Evolutionary conservation across 1,140 invertebrate species (phyloP).

Genomic region (Pseudachorutes palmiensis): DNA sequence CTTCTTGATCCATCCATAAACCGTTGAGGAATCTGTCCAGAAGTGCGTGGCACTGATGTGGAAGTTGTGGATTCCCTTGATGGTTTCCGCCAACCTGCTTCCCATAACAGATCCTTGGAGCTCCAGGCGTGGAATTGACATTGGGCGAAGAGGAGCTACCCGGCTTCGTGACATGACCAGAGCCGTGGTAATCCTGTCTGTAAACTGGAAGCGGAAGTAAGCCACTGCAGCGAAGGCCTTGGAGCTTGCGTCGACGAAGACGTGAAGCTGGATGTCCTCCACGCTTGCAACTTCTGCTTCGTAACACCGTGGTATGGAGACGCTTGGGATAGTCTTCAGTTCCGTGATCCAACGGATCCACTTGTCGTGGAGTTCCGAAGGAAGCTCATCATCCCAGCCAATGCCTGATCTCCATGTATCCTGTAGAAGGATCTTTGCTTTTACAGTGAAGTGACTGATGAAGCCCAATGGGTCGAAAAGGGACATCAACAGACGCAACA

Average conservation of each 20-base stretch:
- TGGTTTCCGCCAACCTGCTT: conserved; percentile 33
- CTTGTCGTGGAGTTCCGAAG: background rate
- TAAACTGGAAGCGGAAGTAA: background rate
- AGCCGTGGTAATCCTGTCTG: background rate
- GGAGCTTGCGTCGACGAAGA: conserved; percentile 20
- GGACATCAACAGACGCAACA: conserved; percentile 6
- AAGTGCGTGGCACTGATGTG: conserved; percentile 14
- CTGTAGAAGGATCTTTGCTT: conserved; percentile 30
- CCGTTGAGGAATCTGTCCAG: conserved; percentile 32
- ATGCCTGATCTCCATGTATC: conserved; percentile 27
- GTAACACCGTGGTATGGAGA: conserved; percentile 23
- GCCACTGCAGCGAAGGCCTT: conserved; percentile 17
- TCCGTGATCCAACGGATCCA: conserved; percentile 20
- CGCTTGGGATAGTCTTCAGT: background rate
- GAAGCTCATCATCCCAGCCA: conserved; percentile 30
- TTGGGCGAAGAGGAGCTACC: conserved; percentile 39
- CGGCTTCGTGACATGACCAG: background rate
- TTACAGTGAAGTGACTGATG: conserved; percentile 20
- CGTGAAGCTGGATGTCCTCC: conserved; percentile 27
- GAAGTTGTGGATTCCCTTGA: conserved; percentile 9
- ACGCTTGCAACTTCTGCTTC: background rate
- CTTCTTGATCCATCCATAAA: conserved; percentile 26
- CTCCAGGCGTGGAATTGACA: conserved; percentile 44
- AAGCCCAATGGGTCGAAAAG: conserved; percentile 31
- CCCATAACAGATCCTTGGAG: conserved; percentile 43